Conservation (phyloP, 2,797 vertebrate species). For the Sebastes goodei region DNA sequence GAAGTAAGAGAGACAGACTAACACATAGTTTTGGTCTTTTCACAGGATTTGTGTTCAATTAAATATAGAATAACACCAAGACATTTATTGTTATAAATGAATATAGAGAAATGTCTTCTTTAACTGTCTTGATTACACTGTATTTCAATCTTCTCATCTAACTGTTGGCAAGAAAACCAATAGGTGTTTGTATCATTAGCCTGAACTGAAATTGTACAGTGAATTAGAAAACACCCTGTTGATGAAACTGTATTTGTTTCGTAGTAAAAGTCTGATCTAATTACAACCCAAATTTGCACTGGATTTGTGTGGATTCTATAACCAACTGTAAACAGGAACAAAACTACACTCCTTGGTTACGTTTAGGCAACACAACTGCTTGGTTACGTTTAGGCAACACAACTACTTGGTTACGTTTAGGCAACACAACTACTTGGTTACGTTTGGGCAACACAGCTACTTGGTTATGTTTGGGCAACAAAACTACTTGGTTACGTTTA, state of each 20-base stretch:
- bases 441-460: too few relatives aligned
- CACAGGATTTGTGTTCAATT: background rate
- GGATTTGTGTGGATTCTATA: background rate
- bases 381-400: too few relatives aligned
- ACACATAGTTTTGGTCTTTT: background rate
- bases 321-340: background rate
- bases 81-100: background rate
- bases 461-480: too few relatives aligned
- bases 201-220: background rate
- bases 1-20: too few relatives aligned
- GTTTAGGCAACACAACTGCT: too few relatives aligned
- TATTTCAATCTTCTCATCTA: background rate
- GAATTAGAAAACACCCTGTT: background rate
- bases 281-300: background rate
- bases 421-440: too few relatives aligned
- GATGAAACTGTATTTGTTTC: background rate
- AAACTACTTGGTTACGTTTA: too few relatives aligned
- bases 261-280: background rate
- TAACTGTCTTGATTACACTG: background rate
- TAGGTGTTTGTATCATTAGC: background rate
- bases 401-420: too few relatives aligned
- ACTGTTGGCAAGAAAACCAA: background rate
- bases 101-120: background rate
- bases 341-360: background rate
- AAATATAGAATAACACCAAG: background rate